These are phyloP conservation scores for Xenentodon cancila DNA, from an alignment of 2,797 vertebrate genomes.

Conservation along the genomic window DNA sequence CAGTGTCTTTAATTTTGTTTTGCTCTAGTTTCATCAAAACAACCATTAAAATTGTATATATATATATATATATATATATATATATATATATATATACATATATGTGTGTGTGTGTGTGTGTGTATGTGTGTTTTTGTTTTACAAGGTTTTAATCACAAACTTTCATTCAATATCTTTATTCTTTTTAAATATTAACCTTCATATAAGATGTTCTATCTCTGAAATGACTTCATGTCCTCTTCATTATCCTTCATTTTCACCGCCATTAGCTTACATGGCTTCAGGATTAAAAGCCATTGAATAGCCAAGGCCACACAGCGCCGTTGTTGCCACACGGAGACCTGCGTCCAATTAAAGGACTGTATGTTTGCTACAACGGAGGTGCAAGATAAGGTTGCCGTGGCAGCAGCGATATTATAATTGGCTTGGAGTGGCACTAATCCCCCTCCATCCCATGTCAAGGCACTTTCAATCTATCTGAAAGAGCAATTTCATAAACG, in stretches of 20 bases:
- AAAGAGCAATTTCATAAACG: slow-evolving; percentile 37
- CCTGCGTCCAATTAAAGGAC: slow-evolving; percentile 55
- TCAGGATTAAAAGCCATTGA: slow-evolving; percentile 6
- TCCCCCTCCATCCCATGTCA: slow-evolving; percentile 50
- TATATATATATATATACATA: too few species aligned
- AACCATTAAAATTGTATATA: too few species aligned
- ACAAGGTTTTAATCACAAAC: not conserved
- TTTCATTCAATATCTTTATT: not conserved
- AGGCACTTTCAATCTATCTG: slow-evolving; percentile 53
- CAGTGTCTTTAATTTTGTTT: too few species aligned
- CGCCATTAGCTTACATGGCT: slow-evolving; percentile 16
- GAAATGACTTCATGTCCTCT: slow-evolving; percentile 7
- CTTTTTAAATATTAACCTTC: not conserved
- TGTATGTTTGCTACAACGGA: slow-evolving; percentile 31
- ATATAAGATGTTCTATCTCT: not conserved
- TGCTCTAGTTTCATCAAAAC: too few species aligned
- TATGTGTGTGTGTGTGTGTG: too few species aligned
- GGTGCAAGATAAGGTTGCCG: slow-evolving; percentile 61
- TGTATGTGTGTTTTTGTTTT: too few species aligned
- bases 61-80: too few species aligned
- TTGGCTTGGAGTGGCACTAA: slow-evolving; percentile 69
- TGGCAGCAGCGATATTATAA: slow-evolving; percentile 62
- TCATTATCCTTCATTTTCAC: slow-evolving; percentile 24
- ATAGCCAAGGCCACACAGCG: slow-evolving; percentile 2
- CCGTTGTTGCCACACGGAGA: too few species aligned